phyloP scores from a whole-genome alignment of 2,113 vertebrate genomes.

The Dolichotis patagonum region DNA sequence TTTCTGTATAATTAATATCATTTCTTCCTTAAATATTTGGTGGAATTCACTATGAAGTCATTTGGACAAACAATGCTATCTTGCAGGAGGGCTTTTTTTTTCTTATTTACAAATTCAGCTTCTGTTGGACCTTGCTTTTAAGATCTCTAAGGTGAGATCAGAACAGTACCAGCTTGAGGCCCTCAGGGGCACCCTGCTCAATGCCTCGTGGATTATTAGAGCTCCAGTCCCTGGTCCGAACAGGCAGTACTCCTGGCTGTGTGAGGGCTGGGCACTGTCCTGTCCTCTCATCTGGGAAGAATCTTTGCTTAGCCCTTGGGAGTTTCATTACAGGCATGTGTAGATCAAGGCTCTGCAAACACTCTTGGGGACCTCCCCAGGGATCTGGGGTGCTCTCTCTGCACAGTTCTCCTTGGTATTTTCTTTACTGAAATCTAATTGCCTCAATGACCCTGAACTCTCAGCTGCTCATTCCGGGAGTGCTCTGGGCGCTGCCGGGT shows the following conservation, averaged over 20 bases:
- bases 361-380: neutral
- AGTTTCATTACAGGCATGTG: neutral
- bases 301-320: neutral
- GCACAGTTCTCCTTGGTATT: neutral
- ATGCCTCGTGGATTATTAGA: neutral
- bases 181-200: neutral
- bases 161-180: neutral
- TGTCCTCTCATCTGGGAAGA: neutral
- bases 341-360: neutral
- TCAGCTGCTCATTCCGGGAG: neutral
- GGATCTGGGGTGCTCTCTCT: neutral
- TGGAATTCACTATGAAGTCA: constrained; percentile 17
- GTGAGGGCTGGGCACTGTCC: neutral
- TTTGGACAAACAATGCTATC: neutral
- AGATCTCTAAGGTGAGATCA: neutral
- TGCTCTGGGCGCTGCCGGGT: neutral
- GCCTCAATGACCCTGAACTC: neutral
- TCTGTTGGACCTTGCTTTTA: neutral
- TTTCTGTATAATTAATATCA: constrained; percentile 1
- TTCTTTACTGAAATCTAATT: neutral
- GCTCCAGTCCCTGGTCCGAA: neutral
- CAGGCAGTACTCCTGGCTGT: neutral
- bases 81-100: neutral
- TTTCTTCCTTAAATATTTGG: constrained; percentile 35
- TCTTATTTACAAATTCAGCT: constrained; percentile 35